phyloP scores from a whole-genome alignment of 1,140 invertebrate genomes.

The Nasonia vitripennis region DNA sequence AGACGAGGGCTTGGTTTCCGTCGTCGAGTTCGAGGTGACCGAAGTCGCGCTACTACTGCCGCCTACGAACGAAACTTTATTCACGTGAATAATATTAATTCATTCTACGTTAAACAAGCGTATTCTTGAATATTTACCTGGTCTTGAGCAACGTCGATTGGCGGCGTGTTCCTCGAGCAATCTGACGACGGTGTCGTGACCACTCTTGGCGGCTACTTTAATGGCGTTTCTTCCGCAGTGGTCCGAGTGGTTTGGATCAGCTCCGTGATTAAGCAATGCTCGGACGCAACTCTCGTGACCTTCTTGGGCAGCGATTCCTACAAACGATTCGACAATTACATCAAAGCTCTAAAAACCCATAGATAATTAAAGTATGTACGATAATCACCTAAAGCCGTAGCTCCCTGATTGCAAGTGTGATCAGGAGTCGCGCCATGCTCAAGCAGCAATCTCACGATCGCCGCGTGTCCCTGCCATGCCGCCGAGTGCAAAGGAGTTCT shows the following conservation, averaged over 20 bases:
- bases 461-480: conserved; percentile 94
- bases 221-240: conserved; percentile 90
- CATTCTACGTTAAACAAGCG: conserved; percentile 6
- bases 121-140: conserved; percentile 58
- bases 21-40: conserved; percentile 79
- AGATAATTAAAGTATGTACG: background rate
- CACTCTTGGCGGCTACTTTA: conserved; percentile 86
- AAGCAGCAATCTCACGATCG: conserved; percentile 88
- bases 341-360: background rate
- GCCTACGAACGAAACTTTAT: conserved; percentile 58
- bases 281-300: conserved; percentile 94
- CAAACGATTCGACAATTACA: background rate
- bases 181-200: conserved; percentile 83
- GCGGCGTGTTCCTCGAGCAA: conserved; percentile 79
- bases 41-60: conserved; percentile 79
- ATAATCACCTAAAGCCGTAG: conserved; percentile 86
- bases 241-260: conserved; percentile 94
- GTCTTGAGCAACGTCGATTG: conserved; percentile 69
- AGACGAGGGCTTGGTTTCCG: conserved; percentile 82
- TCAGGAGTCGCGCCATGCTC: conserved; percentile 87
- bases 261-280: conserved; percentile 89
- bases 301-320: conserved; percentile 89
- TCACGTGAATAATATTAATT: conserved; percentile 5
- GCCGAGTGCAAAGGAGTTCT: conserved; percentile 94
- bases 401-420: conserved; percentile 95